phyloP scores from a whole-genome alignment of 2,888 invertebrate genomes.

The Horisme vitalbata region DNA sequence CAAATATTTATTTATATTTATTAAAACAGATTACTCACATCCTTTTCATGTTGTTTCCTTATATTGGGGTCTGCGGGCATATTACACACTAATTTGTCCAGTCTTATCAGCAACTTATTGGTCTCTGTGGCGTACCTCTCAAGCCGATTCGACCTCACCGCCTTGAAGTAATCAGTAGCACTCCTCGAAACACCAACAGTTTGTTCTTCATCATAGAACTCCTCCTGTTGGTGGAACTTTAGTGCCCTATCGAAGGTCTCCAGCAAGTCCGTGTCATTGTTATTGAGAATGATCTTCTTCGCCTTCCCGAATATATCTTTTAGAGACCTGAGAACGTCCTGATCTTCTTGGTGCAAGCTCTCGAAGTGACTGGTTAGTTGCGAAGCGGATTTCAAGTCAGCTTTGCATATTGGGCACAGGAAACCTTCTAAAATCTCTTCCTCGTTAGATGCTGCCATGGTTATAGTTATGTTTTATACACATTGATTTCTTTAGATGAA shows the following conservation, averaged over 20 bases:
- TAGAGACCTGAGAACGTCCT: constrained; percentile 90
- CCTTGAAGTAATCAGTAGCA: constrained; percentile 90
- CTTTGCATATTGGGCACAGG: constrained; percentile 96
- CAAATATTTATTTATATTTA: constrained; percentile 4
- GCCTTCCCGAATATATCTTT: constrained; percentile 95
- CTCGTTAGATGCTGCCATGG: constrained; percentile 71
- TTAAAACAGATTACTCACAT: constrained; percentile 60
- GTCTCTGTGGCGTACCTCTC: constrained; percentile 97
- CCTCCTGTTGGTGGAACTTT: constrained; percentile 66
- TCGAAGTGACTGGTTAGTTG: constrained; percentile 95
- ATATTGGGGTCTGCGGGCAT: constrained; percentile 88
- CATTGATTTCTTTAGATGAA: constrained; percentile 17
- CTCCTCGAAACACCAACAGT: constrained; percentile 85
- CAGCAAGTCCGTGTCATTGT: constrained; percentile 82
- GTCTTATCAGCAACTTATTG: constrained; percentile 95
- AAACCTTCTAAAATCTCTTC: constrained; percentile 94
- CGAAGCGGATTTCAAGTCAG: constrained; percentile 92
- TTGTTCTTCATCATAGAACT: constrained; percentile 75
- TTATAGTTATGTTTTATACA: constrained; percentile 31
- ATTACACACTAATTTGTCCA: constrained; percentile 94
- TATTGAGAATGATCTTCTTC: constrained; percentile 84
- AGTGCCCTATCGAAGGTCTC: constrained; percentile 82
- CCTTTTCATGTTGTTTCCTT: constrained; percentile 88
- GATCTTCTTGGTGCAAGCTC: constrained; percentile 93
- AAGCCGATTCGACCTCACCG: constrained; percentile 83